These are phyloP conservation scores for Crotophaga sulcirostris DNA, from an alignment of 2,113 vertebrate genomes.

Conservation along the genomic window DNA sequence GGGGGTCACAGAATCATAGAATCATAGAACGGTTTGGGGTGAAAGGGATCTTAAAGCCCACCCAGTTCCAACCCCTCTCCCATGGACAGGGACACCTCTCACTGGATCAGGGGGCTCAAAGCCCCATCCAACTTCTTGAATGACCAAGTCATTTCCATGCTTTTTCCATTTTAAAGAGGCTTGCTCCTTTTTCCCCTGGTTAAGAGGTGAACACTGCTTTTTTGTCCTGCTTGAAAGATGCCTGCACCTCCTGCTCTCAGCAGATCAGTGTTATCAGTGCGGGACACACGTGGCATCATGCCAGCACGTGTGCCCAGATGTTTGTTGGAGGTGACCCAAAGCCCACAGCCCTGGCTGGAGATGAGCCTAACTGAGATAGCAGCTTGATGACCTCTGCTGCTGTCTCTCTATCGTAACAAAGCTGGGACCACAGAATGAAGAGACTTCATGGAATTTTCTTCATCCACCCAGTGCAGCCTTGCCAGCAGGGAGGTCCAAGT, in stretches of 20 bases:
- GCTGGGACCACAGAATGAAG: neutral
- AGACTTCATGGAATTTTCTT: rapidly evolving
- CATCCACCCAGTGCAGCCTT: neutral
- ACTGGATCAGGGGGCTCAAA: too few species aligned
- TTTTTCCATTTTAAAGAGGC: neutral
- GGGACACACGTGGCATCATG: rapidly evolving
- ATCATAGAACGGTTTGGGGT: too few species aligned
- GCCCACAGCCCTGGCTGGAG: neutral
- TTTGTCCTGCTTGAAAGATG: rapidly evolving
- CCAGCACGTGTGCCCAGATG: neutral
- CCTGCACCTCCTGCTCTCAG: neutral
- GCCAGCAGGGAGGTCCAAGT: neutral
- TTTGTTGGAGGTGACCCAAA: neutral
- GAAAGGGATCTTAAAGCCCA: too few species aligned
- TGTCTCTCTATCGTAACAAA: neutral
- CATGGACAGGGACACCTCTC: too few species aligned
- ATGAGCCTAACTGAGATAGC: neutral
- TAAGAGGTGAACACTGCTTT: neutral
- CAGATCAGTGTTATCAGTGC: neutral
- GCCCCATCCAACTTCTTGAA: too few species aligned
- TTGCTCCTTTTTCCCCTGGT: neutral
- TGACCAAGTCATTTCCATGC: neutral
- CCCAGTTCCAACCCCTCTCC: too few species aligned
- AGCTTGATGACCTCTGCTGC: neutral
- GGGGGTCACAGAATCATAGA: too few species aligned